Evolutionary conservation across 2,888 invertebrate species (phyloP), one percentile per base, ranked within the genome.

Genomic region (Candidula unifasciata): DNA sequence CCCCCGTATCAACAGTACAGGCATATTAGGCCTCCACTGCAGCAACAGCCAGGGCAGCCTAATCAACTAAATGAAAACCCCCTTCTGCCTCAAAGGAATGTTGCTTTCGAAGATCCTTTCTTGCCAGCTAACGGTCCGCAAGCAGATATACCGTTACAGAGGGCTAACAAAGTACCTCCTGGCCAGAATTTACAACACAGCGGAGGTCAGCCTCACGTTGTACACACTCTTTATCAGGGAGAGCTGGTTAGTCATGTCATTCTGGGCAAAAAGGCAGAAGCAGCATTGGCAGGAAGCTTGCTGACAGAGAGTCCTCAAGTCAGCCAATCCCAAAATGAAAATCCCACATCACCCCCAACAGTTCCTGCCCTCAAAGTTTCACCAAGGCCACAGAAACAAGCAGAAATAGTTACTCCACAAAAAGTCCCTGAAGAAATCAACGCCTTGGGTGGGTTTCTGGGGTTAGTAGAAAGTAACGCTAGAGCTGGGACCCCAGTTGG

Each of bases 391-490:
- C 27, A 66, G 3, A 24, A 10, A 8, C 33, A 33, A 18, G 16
- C 16, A 33, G 33, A 5, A 5, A n/a, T 44, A 73, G 5, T 37
- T 18, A 5, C 21, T 3, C 71, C 33, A 27, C 71, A 71, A 71
- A 52, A 37, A n/a, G 3, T 27, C n/a, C 24, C 8, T 24, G 33
- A 30, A 35, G 57, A 64, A 44, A 24, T 64, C 18, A 24, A 37
- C 24, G 73, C 82, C n/a, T 30, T 82, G 27, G 74, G 82, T 27
- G 82, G 82, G 0, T 82, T 74, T n/a, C 27, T 82, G 68, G 73
- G 57, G 35, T 74, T 82, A 21, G 27, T 64, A 0, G 30, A 60
- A 1, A 52, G 35, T 27, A 27, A 18, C 18, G 37, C 81, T 8
- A 52, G 16, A 54, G 33, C 8, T 80, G 35, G 18, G 30, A 16